Base-by-base conservation (phyloP, 1,140 invertebrate genomes). In the Acromyrmex echinatior region DNA sequence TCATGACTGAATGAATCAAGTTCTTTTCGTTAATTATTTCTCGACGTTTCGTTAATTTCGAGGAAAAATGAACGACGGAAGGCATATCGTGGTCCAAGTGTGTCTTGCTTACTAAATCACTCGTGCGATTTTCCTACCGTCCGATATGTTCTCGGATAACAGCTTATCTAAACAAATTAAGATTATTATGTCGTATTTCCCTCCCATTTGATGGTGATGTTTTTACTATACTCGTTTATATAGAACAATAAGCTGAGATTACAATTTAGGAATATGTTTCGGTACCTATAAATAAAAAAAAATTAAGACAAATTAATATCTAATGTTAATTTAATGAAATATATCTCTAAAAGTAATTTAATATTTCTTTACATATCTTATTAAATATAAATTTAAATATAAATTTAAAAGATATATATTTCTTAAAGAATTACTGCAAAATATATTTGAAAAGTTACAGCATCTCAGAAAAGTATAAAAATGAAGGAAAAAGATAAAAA, bases 21-120 rank as follows among this genome's bases (percentile, higher is more conserved):
- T 94, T 92, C 86, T 90, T 90, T 92, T 91, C 92, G 92, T 93
- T 94, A 94, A 93, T 92, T 94, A 91, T 91, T 92, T 86, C 56
- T 81, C 63, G 78, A 74, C 87, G 86, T 92, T 91, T 90, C 86
- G 84, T 85, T 89, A 88, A 90, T 92, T 92, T 87, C 25, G 31
- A 77, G 71, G 74, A 62, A 87, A 80, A 53, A 28, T 73, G 56
- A 51, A 78, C 60, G 56, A 56, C 58, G 84, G 53, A 45, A 84
- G 68, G 73, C 70, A 51, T 51, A 16, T 51, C 80, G 63, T 70
- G 49, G 58, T 76, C 39, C 79, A 79, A 63, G 51, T n/a, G 21
- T 56, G 51, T 68, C 78, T 84, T 65, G 66, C 58, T 56, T 39
- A 70, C 62, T 86, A 86, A 78, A 85, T 85, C 45, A 66, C 28